Base-by-base conservation (phyloP, 2,797 vertebrate species). In the Eidolon dupreanum region DNA sequence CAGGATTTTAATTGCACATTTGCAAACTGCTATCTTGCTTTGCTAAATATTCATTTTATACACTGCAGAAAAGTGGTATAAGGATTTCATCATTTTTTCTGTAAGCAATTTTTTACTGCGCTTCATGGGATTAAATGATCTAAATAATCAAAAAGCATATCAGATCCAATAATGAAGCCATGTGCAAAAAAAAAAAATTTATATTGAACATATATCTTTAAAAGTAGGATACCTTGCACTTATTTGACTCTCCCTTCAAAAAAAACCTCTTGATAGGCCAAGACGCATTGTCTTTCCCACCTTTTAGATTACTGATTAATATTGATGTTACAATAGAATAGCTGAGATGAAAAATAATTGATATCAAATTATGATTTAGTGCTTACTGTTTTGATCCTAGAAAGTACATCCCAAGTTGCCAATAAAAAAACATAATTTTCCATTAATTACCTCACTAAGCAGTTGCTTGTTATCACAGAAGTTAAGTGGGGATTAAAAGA, bases 1-100 rank as follows among this genome's bases (percentile, higher is more conserved):
- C 94, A 98, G 97, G 94, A 98, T 98, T 99, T 98, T 98, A 98
- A 98, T 98, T 98, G 97, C 98, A 98, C 96, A 97, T 98, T 98
- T 98, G 93, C 97, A 98, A 98, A 98, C 96, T 98, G 96, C 87
- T 98, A 97, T 66, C 88, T 98, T 82, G 57, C 78, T 97, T 97
- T 98, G 96, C 91, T 97, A 96, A 98, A 98, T 97, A 98, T 85
- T 98, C 82, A 82, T 97, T 98, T 98, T 97, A 95, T 77, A 41
- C 49, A 94, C 68, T 78, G 79, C 59, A 59, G 55, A 92, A 97
- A 79, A 97, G 66, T 95, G 55, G 41, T 96, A 78, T 93, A 59
- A 93, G 83, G 41, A 94, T 71, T 88, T 59, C 31, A 55, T 84
- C 43, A 59, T 79, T 77, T 95, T 90, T 95, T 57, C n/a, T 74